Evolutionary conservation across 2,888 invertebrate species (phyloP).

Genomic region (Himalopsyche anomala): DNA sequence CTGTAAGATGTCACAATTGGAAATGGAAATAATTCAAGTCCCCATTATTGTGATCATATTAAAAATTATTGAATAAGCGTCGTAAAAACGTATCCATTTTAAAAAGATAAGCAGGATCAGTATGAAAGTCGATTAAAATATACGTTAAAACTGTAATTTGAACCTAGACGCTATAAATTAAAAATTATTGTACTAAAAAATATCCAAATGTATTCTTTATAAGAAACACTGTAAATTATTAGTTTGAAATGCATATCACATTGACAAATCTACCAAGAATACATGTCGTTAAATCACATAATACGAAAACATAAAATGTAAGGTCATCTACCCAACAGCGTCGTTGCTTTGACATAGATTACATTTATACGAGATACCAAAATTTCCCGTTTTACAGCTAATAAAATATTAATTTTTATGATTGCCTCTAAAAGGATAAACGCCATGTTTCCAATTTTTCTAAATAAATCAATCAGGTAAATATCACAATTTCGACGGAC

Average conservation of each 20-base stretch:
- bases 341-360: constrained; percentile 57
- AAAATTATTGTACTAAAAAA: neutral
- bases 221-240: neutral
- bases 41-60: no score
- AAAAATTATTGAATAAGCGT: no score
- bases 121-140: no score
- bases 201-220: neutral
- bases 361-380: constrained; percentile 50
- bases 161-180: neutral
- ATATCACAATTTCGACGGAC: constrained; percentile 43
- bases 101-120: no score
- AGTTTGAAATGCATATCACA: constrained; percentile 41
- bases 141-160: neutral
- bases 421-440: constrained; percentile 39
- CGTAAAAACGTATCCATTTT: no score
- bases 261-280: constrained; percentile 49
- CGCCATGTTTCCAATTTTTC: constrained; percentile 49
- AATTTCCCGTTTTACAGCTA: constrained; percentile 46
- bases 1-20: no score
- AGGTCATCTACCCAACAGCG: constrained; percentile 58
- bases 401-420: constrained; percentile 61
- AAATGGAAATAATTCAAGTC: no score
- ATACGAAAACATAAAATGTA: constrained; percentile 48
- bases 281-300: constrained; percentile 49
- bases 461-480: constrained; percentile 52